These are phyloP conservation scores for Takifugu flavidus DNA, from an alignment of 2,113 vertebrate genomes.

Conservation along the genomic window DNA sequence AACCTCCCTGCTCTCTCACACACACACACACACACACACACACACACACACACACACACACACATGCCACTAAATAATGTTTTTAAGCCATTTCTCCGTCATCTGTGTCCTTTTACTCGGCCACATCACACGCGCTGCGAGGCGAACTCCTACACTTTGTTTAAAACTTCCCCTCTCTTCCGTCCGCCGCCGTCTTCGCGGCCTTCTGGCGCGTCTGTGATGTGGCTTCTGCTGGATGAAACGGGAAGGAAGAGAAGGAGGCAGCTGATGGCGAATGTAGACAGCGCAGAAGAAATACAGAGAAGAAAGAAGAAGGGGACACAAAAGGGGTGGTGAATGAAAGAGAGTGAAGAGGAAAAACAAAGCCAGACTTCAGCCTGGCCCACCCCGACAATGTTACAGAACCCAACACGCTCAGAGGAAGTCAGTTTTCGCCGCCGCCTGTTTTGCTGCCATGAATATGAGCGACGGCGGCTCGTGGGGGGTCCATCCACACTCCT, in stretches of 20 bases:
- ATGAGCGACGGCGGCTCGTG: no score
- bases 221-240: conserved; percentile 51
- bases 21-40: not conserved
- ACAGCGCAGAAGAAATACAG: not conserved
- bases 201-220: conserved; percentile 27
- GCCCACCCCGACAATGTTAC: conserved; percentile 10
- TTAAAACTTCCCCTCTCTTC: conserved; percentile 28
- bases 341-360: not conserved
- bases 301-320: conserved; percentile 9
- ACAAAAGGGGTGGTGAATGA: no score
- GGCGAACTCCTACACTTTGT: conserved; percentile 45
- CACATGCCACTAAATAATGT: conserved; percentile 47
- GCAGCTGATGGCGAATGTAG: conserved; percentile 8
- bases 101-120: conserved; percentile 56
- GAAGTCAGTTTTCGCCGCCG: no score
- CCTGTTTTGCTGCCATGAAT: not conserved
- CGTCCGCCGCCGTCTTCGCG: conserved; percentile 18
- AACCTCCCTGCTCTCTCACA: conserved; percentile 3
- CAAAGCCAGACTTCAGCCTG: conserved; percentile 2
- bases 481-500: no score
- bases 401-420: no score
- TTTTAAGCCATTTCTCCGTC: conserved; percentile 56
- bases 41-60: conserved; percentile 5
- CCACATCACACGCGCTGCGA: conserved; percentile 54
- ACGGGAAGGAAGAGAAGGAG: conserved; percentile 10